Evolutionary conservation across 2,888 invertebrate genomes (phyloP).

Genomic region (Andrena bicolor): DNA sequence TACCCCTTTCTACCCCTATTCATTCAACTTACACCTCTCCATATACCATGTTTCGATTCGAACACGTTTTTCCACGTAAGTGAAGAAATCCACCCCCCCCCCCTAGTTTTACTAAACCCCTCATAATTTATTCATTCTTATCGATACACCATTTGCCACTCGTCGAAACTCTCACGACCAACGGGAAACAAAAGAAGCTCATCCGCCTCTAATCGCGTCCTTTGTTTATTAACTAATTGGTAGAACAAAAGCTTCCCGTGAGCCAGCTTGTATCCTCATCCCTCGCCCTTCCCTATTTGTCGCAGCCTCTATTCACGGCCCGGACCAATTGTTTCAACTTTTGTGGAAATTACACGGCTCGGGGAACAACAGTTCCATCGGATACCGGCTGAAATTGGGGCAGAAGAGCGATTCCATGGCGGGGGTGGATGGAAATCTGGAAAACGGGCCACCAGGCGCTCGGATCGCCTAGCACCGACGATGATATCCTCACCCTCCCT

Average conservation of each 20-base stretch:
- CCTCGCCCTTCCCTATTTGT: slow-evolving; percentile 9
- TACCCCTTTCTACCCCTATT: too few relatives aligned
- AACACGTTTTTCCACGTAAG: too few relatives aligned
- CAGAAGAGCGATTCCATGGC: slow-evolving; percentile 10
- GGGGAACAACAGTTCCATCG: slow-evolving; percentile 56
- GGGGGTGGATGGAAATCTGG: slow-evolving; percentile 53
- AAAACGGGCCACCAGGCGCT: slow-evolving; percentile 59
- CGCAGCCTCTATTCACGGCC: slow-evolving; percentile 17
- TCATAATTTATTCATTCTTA: background rate
- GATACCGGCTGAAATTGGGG: slow-evolving; percentile 53
- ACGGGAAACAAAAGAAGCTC: background rate
- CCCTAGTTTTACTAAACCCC: background rate
- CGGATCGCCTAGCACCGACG: slow-evolving; percentile 32
- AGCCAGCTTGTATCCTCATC: slow-evolving; percentile 1
- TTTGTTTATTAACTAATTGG: slow-evolving; percentile 35
- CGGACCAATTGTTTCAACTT: slow-evolving; percentile 62
- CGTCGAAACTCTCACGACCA: background rate
- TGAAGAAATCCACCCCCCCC: background rate
- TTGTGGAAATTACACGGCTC: slow-evolving; percentile 66
- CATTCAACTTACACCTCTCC: too few relatives aligned
- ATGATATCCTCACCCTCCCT: slow-evolving; percentile 55
- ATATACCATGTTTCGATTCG: too few relatives aligned
- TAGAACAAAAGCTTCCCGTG: slow-evolving; percentile 15
- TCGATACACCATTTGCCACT: background rate
- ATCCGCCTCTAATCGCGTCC: background rate